Evolutionary conservation across 2,797 vertebrate genomes (phyloP).

Genomic region (Myotis vivesi): DNA sequence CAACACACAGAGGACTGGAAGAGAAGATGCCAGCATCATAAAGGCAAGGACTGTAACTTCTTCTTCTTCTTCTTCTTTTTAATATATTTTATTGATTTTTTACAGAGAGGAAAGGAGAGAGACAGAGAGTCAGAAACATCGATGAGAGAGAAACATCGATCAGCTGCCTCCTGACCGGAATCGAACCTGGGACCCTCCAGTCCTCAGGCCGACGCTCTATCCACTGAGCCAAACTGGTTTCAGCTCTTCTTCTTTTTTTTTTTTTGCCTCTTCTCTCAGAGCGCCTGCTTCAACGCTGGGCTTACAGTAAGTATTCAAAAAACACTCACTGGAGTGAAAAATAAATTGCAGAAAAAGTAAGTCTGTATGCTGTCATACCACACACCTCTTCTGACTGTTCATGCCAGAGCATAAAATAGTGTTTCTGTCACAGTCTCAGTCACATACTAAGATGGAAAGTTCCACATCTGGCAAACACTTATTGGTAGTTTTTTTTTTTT

Average conservation of each 20-base stretch:
- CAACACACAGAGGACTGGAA: neutral
- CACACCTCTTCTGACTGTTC: neutral
- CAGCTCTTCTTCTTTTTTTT: neutral
- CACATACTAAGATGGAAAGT: constrained; percentile 66
- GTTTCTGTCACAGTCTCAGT: constrained; percentile 53
- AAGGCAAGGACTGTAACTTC: neutral
- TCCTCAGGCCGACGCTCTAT: too few relatives aligned
- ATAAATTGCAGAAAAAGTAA: constrained; percentile 17
- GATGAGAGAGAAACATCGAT: too few relatives aligned
- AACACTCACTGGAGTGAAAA: constrained; percentile 26
- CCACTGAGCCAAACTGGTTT: too few relatives aligned
- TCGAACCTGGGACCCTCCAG: too few relatives aligned
- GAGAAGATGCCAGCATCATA: neutral
- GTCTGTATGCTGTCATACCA: neutral
- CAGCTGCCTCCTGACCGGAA: too few relatives aligned
- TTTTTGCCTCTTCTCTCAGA: neutral
- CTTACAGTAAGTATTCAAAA: neutral
- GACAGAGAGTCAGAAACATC: too few relatives aligned
- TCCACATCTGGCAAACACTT: constrained; percentile 62
- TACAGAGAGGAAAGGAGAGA: too few relatives aligned
- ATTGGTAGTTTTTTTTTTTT: neutral
- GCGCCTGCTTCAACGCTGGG: neutral
- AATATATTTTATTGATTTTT: too few relatives aligned
- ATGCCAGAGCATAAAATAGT: constrained; percentile 34
- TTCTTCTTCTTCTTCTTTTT: too few relatives aligned